Percentiles rank a stretch among this genome's conserved stretches.
Conservation (phyloP, 1,140 invertebrate genomes). For the Galendromus occidentalis region DNA sequence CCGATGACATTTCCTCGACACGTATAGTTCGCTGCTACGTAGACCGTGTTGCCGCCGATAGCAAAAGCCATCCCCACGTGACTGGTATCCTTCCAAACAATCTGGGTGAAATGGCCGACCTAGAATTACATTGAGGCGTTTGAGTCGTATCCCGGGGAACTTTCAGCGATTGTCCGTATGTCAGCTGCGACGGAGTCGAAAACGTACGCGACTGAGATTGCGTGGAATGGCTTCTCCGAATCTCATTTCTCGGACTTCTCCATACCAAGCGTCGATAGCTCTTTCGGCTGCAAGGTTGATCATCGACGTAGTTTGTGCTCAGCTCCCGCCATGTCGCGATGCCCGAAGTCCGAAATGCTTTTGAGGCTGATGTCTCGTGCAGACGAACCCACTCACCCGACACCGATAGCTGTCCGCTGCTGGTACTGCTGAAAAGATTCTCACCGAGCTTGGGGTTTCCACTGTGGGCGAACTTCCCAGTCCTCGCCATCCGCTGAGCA, state of each 20-base stretch:
- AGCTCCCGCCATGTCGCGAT: too few relatives aligned
- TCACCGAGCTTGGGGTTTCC: conserved; percentile 51
- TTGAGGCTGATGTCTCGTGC: too few relatives aligned
- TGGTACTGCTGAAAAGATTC: conserved; percentile 37
- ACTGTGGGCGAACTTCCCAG: conserved; percentile 47
- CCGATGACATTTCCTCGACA: conserved; percentile 55
- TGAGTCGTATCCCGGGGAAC: neutral
- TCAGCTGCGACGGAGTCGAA: too few relatives aligned
- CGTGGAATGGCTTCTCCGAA: neutral
- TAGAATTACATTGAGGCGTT: neutral
- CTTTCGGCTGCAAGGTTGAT: neutral
- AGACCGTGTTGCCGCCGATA: conserved; percentile 36
- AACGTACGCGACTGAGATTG: neutral
- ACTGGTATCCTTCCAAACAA: conserved; percentile 61
- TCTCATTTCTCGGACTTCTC: neutral
- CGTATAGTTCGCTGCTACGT: conserved; percentile 56
- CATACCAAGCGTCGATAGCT: neutral
- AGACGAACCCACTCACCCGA: neutral
- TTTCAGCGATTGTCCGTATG: too few relatives aligned
- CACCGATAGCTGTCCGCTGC: neutral
- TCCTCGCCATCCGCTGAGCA: conserved; percentile 60
- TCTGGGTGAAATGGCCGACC: conserved; percentile 62
- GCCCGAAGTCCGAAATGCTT: too few relatives aligned
- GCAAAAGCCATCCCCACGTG: conserved; percentile 64
- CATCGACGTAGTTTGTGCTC: too few relatives aligned